Percentiles rank a stretch among this genome's conserved stretches.
Evolutionary conservation across 1,140 invertebrate species (phyloP).

Genomic region (Belonocnema kinseyi): DNA sequence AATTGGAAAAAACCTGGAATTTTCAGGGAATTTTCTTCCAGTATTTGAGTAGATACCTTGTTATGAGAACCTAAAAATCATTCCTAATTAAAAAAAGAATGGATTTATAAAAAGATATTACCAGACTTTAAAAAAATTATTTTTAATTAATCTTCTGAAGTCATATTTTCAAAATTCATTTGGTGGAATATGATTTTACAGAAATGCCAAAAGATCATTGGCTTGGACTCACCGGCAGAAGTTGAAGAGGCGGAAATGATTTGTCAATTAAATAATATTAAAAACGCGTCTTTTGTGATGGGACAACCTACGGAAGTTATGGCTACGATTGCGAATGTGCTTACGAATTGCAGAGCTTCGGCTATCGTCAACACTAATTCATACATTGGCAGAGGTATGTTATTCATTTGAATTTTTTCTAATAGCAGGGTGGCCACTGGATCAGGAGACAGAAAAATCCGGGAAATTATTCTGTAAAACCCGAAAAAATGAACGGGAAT

Average conservation of each 20-base stretch:
- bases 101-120: too few species aligned
- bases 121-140: too few species aligned
- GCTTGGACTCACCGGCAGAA: constrained; percentile 69
- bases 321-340: constrained; percentile 56
- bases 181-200: constrained; percentile 43
- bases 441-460: too few species aligned
- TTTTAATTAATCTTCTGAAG: not conserved
- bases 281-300: constrained; percentile 69
- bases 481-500: too few species aligned
- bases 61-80: too few species aligned
- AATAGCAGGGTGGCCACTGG: not conserved
- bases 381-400: constrained; percentile 67
- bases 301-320: constrained; percentile 64
- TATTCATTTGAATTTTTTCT: constrained; percentile 34
- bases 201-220: constrained; percentile 71
- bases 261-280: constrained; percentile 69
- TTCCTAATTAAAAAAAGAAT: too few species aligned
- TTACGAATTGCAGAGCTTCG: constrained; percentile 57
- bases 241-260: constrained; percentile 71
- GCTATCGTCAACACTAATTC: constrained; percentile 70
- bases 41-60: too few species aligned
- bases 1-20: too few species aligned
- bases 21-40: too few species aligned
- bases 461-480: too few species aligned
- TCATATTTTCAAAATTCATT: not conserved